Base-by-base conservation (phyloP, 2,113 vertebrate genomes). In the Mirounga angustirostris region DNA sequence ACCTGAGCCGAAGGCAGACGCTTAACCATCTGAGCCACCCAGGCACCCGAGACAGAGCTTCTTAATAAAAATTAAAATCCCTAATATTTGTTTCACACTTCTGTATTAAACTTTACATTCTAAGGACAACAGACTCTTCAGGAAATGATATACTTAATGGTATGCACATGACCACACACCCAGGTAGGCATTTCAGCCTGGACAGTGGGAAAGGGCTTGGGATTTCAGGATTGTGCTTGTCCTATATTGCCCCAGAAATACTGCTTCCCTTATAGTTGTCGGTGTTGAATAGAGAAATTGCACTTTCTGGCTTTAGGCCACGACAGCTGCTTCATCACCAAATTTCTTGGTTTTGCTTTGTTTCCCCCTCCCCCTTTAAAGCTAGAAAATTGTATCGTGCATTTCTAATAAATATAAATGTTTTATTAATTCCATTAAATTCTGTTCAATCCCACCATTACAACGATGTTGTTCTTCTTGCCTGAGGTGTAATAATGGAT, bases 181-280 rank as follows among this genome's bases (percentile, higher is more conserved):
- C 61, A 43, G 43, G 74, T 78, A 78, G 36, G 33, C 16, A 15
- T 56, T 80, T 82, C 30, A 74, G 7, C 33, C 16, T 61, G n/a
- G 24, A 24, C 30, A 50, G 11, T 73, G 54, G 36, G n/a, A 36
- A 28, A 19, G 33, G 10, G 7, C 33, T 30, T 88, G 46, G n/a
- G 5, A 36, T 56, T 63, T 69, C 12, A 63, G 56, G 36, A 21
- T 0, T 12, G 10, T 6, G 6, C 21, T 30, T 46, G 6, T 50
- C 67, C 30, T 13, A 3, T 2, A 4, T 1, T 8, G 8, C 21
- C 11, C 33, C 2, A 0, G 26, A 76, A 82, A 19, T 0, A 2
- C 6, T 7, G 30, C 0, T 65, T 26, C 26, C 22, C 2, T 56
- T 50, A 13, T 3, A 50, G n/a, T 7, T 16, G 56, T 11, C 11